Conservation (phyloP, 2,888 invertebrate species). For the Cerastis rubricosa region DNA sequence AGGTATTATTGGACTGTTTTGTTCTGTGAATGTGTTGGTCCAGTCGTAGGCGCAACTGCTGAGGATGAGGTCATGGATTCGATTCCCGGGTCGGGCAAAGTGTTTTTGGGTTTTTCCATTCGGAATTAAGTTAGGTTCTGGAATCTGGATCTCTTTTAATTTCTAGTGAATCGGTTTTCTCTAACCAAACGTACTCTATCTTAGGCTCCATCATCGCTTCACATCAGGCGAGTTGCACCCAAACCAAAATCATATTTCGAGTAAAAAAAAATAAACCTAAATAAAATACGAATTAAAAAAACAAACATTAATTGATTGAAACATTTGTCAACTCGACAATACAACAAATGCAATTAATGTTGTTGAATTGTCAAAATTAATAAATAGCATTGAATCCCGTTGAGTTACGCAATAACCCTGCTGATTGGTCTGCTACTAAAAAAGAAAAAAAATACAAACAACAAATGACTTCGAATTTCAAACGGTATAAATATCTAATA, state of each 20-base stretch:
- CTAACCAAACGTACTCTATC: background rate
- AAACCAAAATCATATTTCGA: background rate
- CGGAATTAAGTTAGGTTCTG: too few species aligned
- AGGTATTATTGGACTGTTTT: background rate
- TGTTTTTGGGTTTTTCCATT: too few species aligned
- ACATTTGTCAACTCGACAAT: background rate
- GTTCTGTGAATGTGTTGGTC: too few species aligned
- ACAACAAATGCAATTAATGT: background rate
- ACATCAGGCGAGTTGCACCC: background rate
- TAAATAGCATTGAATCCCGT: background rate
- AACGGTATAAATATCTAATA: background rate
- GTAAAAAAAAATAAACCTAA: too few species aligned
- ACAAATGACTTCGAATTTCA: background rate
- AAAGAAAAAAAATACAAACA: background rate
- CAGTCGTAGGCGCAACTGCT: too few species aligned
- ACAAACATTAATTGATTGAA: too few species aligned
- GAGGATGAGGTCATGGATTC: too few species aligned
- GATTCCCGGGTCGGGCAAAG: too few species aligned
- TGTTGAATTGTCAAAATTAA: background rate
- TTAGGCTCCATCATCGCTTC: background rate
- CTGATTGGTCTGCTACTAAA: background rate
- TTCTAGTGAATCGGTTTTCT: background rate
- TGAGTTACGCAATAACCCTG: background rate
- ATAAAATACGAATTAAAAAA: too few species aligned
- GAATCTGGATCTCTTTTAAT: background rate